phyloP scores from a whole-genome alignment of 2,113 vertebrate species.

The Tinamus guttatus region DNA sequence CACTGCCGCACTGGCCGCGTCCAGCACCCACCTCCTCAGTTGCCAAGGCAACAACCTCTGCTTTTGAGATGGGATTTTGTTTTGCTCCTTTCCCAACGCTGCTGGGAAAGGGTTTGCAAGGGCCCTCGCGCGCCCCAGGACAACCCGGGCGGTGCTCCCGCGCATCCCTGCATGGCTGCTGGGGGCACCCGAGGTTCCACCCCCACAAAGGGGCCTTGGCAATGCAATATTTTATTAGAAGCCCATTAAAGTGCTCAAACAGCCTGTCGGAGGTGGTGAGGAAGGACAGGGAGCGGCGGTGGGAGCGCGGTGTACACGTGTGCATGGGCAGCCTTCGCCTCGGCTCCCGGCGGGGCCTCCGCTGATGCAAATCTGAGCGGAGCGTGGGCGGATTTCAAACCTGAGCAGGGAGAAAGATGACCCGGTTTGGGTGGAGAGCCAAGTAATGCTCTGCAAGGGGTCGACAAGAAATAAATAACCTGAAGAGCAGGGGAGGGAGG shows the following conservation, averaged over 20 bases:
- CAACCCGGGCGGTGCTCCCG: rapidly evolving
- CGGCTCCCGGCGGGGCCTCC: neutral
- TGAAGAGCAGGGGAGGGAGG: neutral
- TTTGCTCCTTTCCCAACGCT: constrained; percentile 2
- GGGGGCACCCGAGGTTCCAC: rapidly evolving
- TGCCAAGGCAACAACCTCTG: constrained; percentile 71
- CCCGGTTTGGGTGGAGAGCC: rapidly evolving
- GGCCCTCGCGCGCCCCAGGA: neutral
- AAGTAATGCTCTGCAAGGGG: rapidly evolving
- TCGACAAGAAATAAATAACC: neutral
- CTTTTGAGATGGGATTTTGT: neutral
- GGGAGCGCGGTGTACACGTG: neutral
- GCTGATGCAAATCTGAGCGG: neutral
- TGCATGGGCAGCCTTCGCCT: neutral
- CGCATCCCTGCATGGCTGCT: rapidly evolving
- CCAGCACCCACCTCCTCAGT: neutral
- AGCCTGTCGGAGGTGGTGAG: neutral
- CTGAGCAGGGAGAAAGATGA: neutral
- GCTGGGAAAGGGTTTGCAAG: neutral
- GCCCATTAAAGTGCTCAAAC: neutral
- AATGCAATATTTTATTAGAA: neutral
- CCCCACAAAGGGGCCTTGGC: neutral
- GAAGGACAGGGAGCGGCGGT: neutral
- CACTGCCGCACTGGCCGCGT: neutral
- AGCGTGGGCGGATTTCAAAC: neutral